phyloP scores from a whole-genome alignment of 1,140 invertebrate genomes.

The Dendrolimus punctatus region DNA sequence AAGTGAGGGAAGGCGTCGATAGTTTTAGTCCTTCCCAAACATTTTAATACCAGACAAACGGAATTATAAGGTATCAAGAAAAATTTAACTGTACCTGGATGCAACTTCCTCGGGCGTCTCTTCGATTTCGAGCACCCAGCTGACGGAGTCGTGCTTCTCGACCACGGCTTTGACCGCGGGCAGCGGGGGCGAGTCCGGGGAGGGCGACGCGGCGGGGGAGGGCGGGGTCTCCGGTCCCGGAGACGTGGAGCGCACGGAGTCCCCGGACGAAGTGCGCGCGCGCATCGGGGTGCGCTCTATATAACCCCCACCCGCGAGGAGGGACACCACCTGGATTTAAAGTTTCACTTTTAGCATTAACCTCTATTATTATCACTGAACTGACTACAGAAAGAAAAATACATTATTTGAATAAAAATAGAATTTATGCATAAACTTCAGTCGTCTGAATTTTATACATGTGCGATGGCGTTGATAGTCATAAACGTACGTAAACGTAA shows the following conservation, averaged over 20 bases:
- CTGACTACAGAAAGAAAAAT: too few relatives aligned
- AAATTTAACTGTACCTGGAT: constrained; percentile 42
- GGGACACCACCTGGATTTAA: constrained; percentile 44
- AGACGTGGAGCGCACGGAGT: constrained; percentile 43
- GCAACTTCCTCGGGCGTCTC: constrained; percentile 79
- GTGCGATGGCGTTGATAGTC: too few relatives aligned
- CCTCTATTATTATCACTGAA: neutral
- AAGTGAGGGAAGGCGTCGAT: too few relatives aligned
- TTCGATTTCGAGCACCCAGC: constrained; percentile 85
- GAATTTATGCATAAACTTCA: too few relatives aligned
- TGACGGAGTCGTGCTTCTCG: constrained; percentile 87
- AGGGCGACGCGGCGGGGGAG: constrained; percentile 44
- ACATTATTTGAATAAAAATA: too few relatives aligned
- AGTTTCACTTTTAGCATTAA: neutral
- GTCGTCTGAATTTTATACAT: too few relatives aligned
- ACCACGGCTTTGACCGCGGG: constrained; percentile 85
- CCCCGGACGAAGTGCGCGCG: constrained; percentile 43
- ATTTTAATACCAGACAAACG: too few relatives aligned
- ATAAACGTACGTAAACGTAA: too few relatives aligned
- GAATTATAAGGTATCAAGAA: neutral
- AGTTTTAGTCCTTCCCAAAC: too few relatives aligned
- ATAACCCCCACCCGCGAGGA: constrained; percentile 52
- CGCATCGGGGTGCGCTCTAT: constrained; percentile 47
- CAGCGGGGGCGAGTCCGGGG: constrained; percentile 61
- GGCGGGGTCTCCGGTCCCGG: constrained; percentile 74